Base-by-base conservation (phyloP, 2,113 vertebrate genomes). In the Stercorarius parasiticus region DNA sequence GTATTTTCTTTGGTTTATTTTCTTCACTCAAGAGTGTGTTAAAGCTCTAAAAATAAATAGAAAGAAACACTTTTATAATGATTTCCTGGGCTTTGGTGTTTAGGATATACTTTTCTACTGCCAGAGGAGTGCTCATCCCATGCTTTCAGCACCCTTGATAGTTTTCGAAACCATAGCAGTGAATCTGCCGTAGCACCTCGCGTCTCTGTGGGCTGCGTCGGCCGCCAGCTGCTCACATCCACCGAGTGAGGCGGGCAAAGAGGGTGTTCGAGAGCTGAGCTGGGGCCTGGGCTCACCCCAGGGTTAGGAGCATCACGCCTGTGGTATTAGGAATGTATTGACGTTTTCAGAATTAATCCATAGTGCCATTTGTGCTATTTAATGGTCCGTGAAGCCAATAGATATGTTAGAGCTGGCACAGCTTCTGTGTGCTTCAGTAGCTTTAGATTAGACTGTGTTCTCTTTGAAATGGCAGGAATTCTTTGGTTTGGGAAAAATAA, bases 341-440 rank as follows among this genome's bases (percentile, higher is more conserved):
- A 83, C 0, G 0, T 84, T 92, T 94, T 81, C 93, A 88, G 92
- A 91, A 78, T 76, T 76, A 91, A 95, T 76, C 95, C 91, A 14
- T 38, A 32, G 62, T 47, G 77, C 93, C 82, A 82, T 96, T 93
- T 94, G 91, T 86, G 65, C 32, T 88, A 65, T 86, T 93, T 95
- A 95, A 82, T 88, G 89, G 77, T 72, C 85, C 77, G 27, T 65
- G 36, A 95, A 86, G 55, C 77, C 82, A 76, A 27, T 53, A 88
- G 93, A 53, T 85, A n/a, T 10, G 80, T 97, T 82, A 67, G 64
- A 82, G 77, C 66, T 86, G 67, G 74, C 64, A 67, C 50, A 81
- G 81, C 32, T 79, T 81, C 38, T 69, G 29, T 74, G 93, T 88
- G 96, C 95, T 97, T 95, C 93, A 72, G 82, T 83, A 69, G 96